Evolutionary conservation across 2,888 invertebrate species (phyloP), one percentile per base, ranked within the genome.

Genomic region (Oligia latruncula): DNA sequence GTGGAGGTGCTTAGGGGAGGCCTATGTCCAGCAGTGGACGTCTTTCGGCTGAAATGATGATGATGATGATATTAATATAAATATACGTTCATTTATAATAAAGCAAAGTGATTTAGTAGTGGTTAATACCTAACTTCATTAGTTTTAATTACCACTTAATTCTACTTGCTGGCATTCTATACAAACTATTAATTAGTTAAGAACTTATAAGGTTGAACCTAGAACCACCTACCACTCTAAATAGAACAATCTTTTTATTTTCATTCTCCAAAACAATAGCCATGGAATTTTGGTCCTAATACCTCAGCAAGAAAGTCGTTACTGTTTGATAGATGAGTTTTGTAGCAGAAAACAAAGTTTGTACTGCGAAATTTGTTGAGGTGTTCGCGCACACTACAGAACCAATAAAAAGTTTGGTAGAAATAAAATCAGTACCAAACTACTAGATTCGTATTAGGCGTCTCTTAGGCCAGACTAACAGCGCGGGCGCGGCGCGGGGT

Each of bases 111-210:
- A 29, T 29, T 29, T 29, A 29, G 29, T 29, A 29, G 4, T 29
- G 11, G n/a, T 67, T 77, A 23, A 64, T 62, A 74, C 35, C 52
- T 23, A 62, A 64, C 40, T 68, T 46, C 20, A 20, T 71, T 29
- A 1, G n/a, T 3, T 66, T 72, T 49, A 80, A 73, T 64, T 60
- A 65, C 55, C 58, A 79, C n/a, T 52, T 80, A 70, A 49, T 79
- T 73, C 60, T n/a, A 35, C 4, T 75, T 70, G 8, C 35, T 40
- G 23, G 23, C n/a, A 46, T 72, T 77, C 46, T 29, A 40, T 71
- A 74, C 3, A 29, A 84, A 84, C 72, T 72, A 72, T 66, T 81
- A 84, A 84, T 84, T 81, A 75, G 40, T 70, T 81, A 15, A 55
- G 60, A 72, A 84, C 72, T 73, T 68, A 43, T 60, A 60, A 15